These are phyloP conservation scores for Papilio gigon DNA, from an alignment of 2,888 invertebrate species.

Conservation along the genomic window DNA sequence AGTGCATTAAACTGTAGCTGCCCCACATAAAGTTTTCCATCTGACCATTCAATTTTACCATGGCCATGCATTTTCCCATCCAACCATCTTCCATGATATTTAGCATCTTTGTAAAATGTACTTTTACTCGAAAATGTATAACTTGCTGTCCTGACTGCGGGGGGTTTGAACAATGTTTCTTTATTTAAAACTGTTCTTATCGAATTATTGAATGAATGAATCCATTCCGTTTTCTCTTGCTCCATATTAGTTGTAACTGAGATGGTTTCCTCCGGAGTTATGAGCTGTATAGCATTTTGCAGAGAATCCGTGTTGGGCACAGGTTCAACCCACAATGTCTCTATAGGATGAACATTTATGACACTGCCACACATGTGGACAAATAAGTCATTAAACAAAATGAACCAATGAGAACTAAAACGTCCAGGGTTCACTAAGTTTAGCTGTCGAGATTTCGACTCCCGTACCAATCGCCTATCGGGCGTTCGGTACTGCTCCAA, in stretches of 20 bases:
- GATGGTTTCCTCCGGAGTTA: slow-evolving; percentile 90
- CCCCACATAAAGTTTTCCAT: slow-evolving; percentile 91
- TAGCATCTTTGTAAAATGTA: slow-evolving; percentile 88
- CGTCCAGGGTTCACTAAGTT: slow-evolving; percentile 86
- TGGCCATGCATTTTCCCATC: slow-evolving; percentile 92
- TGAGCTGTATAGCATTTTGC: slow-evolving; percentile 86
- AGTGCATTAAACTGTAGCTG: slow-evolving; percentile 89
- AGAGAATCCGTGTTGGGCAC: slow-evolving; percentile 85
- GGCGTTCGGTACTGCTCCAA: slow-evolving; percentile 84
- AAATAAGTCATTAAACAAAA: slow-evolving; percentile 91
- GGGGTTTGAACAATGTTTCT: slow-evolving; percentile 84
- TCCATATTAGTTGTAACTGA: slow-evolving; percentile 85
- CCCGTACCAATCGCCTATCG: slow-evolving; percentile 88
- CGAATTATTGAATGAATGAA: slow-evolving; percentile 87
- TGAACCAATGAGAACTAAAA: slow-evolving; percentile 90
- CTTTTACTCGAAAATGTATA: slow-evolving; percentile 88
- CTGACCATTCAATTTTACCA: slow-evolving; percentile 91
- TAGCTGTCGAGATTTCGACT: slow-evolving; percentile 87
- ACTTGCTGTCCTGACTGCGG: slow-evolving; percentile 86
- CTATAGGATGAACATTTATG: slow-evolving; percentile 85
- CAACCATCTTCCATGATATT: slow-evolving; percentile 91
- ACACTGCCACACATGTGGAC: slow-evolving; percentile 88
- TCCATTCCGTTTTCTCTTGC: slow-evolving; percentile 90
- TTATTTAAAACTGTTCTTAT: slow-evolving; percentile 87
- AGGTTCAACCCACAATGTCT: slow-evolving; percentile 91